A percentile compares a stretch with the other conserved stretches of the same genome.
phyloP scores from a whole-genome alignment of 2,113 vertebrate genomes.

The Grallaria varia region DNA sequence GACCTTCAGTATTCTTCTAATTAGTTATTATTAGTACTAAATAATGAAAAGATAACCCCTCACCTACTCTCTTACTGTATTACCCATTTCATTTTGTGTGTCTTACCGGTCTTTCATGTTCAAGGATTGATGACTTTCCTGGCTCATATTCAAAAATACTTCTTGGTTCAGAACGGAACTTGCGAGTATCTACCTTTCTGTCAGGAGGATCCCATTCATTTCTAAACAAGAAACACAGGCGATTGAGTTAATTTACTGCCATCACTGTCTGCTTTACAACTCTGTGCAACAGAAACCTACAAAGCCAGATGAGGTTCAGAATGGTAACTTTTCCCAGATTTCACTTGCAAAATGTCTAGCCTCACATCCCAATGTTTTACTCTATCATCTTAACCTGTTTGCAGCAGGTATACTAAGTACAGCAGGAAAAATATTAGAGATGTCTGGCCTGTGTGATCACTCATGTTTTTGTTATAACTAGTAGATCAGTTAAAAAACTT shows the following conservation, averaged over 20 bases:
- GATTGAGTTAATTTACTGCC: background rate
- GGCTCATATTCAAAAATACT: conserved; percentile 99
- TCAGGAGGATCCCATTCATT: conserved; percentile 97
- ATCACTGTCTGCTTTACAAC: background rate
- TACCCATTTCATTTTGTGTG: background rate
- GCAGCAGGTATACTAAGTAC: background rate
- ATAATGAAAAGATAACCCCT: background rate
- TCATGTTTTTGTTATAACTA: background rate
- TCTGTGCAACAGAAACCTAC: background rate
- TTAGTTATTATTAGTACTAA: background rate
- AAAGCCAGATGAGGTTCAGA: background rate
- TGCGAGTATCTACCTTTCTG: conserved; percentile 95
- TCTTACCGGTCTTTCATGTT: conserved; percentile 95
- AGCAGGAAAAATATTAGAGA: background rate
- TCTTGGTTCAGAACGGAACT: conserved; percentile 94
- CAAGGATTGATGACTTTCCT: conserved; percentile 94
- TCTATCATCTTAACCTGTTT: background rate
- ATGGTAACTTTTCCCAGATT: background rate
- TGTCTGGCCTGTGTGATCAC: background rate
- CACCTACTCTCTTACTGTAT: background rate
- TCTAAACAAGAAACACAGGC: conserved; percentile 65
- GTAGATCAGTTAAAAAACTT: background rate
- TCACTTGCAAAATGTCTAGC: background rate
- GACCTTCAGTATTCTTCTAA: background rate
- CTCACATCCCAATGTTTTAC: background rate